These are phyloP conservation scores for Nephrocerus scutellatus DNA, from an alignment of 2,888 invertebrate species.

Conservation along the genomic window DNA sequence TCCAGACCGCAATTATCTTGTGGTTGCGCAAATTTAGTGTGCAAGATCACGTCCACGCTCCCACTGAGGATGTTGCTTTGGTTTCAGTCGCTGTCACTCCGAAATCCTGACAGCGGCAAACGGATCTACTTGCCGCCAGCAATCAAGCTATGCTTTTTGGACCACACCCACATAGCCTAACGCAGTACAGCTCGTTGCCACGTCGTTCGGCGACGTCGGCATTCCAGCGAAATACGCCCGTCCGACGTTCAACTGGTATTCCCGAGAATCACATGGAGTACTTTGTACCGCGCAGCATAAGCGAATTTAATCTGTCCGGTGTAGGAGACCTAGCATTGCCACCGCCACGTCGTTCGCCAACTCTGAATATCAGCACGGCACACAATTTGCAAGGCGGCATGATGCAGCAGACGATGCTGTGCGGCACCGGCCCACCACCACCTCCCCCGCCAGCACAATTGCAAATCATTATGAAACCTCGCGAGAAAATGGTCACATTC, in stretches of 20 bases:
- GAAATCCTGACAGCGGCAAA: slow-evolving; percentile 55
- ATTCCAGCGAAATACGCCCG: slow-evolving; percentile 61
- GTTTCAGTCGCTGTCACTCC: slow-evolving; percentile 52
- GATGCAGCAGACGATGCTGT: slow-evolving; percentile 40
- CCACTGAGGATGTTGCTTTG: slow-evolving; percentile 49
- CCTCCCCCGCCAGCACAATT: slow-evolving; percentile 39
- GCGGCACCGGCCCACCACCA: slow-evolving; percentile 33
- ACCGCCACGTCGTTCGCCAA: slow-evolving; percentile 48
- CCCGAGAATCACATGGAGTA: slow-evolving; percentile 67
- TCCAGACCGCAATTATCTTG: slow-evolving; percentile 65
- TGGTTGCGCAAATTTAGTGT: slow-evolving; percentile 48
- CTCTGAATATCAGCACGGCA: slow-evolving; percentile 35
- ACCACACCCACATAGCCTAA: slow-evolving; percentile 46
- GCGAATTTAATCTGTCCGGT: slow-evolving; percentile 72
- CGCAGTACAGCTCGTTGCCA: slow-evolving; percentile 55
- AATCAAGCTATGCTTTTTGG: slow-evolving; percentile 45
- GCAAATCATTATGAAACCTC: slow-evolving; percentile 50
- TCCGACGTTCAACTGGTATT: slow-evolving; percentile 56
- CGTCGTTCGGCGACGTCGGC: slow-evolving; percentile 41
- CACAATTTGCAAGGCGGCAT: slow-evolving; percentile 37
- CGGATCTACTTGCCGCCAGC: slow-evolving; percentile 42
- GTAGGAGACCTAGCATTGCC: slow-evolving; percentile 54
- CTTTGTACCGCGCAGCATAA: slow-evolving; percentile 75
- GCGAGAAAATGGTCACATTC: slow-evolving; percentile 75
- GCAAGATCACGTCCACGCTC: slow-evolving; percentile 46